phyloP scores from a whole-genome alignment of 1,140 invertebrate species.

The Drosophila pruinosa region DNA sequence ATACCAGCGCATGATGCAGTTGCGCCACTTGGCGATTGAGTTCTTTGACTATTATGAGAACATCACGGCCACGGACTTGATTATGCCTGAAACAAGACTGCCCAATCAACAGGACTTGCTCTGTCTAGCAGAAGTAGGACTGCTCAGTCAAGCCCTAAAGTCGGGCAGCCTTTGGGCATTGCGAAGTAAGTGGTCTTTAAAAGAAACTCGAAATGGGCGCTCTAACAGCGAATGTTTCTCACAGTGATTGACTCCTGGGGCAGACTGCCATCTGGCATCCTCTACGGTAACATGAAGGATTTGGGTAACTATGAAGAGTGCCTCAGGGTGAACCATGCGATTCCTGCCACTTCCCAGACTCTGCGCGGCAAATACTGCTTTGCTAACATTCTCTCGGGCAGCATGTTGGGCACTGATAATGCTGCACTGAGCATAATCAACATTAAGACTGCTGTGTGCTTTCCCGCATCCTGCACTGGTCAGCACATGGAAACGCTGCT shows the following conservation, averaged over 20 bases:
- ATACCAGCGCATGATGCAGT: constrained; percentile 26
- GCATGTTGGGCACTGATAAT: background rate
- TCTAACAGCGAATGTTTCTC: too few species aligned
- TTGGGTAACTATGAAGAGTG: constrained; percentile 69
- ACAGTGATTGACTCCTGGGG: constrained; percentile 45
- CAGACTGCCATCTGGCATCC: constrained; percentile 44
- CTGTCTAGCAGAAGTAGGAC: constrained; percentile 37
- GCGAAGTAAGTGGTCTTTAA: constrained; percentile 33
- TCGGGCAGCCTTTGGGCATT: constrained; percentile 40
- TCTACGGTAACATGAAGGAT: constrained; percentile 53
- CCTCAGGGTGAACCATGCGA: constrained; percentile 18
- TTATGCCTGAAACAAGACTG: background rate
- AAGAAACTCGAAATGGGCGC: too few species aligned
- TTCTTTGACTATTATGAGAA: constrained; percentile 34
- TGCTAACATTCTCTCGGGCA: constrained; percentile 20
- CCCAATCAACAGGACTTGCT: constrained; percentile 27
- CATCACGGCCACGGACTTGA: constrained; percentile 21
- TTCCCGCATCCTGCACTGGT: constrained; percentile 42
- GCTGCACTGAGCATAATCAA: background rate
- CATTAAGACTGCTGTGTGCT: constrained; percentile 37
- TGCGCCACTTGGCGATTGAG: constrained; percentile 40
- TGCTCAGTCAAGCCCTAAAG: constrained; percentile 17
- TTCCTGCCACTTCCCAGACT: background rate
- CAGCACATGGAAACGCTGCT: constrained; percentile 34
- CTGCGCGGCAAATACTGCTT: constrained; percentile 60